These are phyloP conservation scores for Delia radicum DNA, from an alignment of 1,140 invertebrate genomes.

Conservation along the genomic window DNA sequence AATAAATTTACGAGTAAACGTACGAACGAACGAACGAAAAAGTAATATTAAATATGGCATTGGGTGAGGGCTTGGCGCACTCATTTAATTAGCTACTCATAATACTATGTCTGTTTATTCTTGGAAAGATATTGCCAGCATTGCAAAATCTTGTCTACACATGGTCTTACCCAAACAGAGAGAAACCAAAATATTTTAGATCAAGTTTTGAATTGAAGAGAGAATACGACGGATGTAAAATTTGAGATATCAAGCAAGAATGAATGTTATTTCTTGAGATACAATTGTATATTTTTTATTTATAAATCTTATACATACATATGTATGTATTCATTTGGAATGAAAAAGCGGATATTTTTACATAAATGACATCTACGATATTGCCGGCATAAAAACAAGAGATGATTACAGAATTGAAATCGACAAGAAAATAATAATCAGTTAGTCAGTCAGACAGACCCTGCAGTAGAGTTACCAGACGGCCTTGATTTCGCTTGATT, in stretches of 20 bases:
- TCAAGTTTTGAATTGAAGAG: background rate
- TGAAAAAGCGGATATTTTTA: background rate
- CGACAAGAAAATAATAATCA: background rate
- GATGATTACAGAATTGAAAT: background rate
- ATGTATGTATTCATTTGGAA: too few relatives aligned
- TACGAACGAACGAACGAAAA: background rate
- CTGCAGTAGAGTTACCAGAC: too few relatives aligned
- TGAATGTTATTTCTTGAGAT: too few relatives aligned
- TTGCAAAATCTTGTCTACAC: background rate
- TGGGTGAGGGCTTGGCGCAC: background rate
- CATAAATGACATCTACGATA: too few relatives aligned
- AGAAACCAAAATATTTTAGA: background rate
- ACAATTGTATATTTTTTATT: background rate
- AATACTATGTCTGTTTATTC: background rate
- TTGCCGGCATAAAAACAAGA: background rate
- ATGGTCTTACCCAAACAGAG: background rate
- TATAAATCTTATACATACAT: too few relatives aligned
- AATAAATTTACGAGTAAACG: background rate
- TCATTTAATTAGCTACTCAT: background rate
- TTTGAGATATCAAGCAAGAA: too few relatives aligned
- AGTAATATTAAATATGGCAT: background rate
- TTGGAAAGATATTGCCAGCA: background rate
- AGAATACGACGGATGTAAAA: background rate
- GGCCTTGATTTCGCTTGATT: too few relatives aligned
- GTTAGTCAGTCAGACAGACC: background rate